Conservation (phyloP, 2,888 invertebrate species). For the Cheilosia soror region DNA sequence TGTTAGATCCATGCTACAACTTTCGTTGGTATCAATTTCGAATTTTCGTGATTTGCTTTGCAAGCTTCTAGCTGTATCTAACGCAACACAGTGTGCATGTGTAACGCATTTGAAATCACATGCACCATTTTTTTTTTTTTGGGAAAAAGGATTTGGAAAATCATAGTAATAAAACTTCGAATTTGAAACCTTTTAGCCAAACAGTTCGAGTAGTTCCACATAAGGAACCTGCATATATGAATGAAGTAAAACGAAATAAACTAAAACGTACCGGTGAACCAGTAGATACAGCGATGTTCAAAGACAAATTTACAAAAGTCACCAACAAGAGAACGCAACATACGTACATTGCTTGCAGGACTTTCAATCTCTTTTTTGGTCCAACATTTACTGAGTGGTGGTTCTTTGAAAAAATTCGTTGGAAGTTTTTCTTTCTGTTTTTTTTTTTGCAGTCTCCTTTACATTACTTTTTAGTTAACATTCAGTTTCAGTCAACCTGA, state of each 20-base stretch:
- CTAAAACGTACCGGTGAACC: constrained; percentile 27
- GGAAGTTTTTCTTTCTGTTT: background rate
- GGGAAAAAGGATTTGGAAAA: too few relatives aligned
- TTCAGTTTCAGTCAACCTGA: constrained; percentile 74
- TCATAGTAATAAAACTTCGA: constrained; percentile 51
- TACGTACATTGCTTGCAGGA: constrained; percentile 35
- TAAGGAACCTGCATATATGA: constrained; percentile 3
- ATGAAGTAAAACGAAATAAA: constrained; percentile 8
- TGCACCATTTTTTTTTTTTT: too few relatives aligned
- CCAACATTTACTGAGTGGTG: constrained; percentile 34
- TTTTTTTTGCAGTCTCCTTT: constrained; percentile 21
- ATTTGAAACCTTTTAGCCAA: constrained; percentile 54
- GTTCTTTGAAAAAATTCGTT: constrained; percentile 46
- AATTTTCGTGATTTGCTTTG: too few relatives aligned
- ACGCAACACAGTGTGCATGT: too few relatives aligned
- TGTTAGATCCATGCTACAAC: too few relatives aligned
- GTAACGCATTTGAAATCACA: too few relatives aligned
- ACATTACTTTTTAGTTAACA: constrained; percentile 64
- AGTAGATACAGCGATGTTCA: constrained; percentile 47
- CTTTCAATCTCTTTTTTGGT: constrained; percentile 26
- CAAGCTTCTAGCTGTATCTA: too few relatives aligned
- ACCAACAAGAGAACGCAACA: constrained; percentile 46
- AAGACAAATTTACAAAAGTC: constrained; percentile 70
- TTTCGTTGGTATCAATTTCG: too few relatives aligned
- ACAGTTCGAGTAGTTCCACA: constrained; percentile 1